Evolutionary conservation across 2,113 vertebrate genomes (phyloP), one percentile per base, ranked within the genome.

Genomic region (Sigmodon hispidus): DNA sequence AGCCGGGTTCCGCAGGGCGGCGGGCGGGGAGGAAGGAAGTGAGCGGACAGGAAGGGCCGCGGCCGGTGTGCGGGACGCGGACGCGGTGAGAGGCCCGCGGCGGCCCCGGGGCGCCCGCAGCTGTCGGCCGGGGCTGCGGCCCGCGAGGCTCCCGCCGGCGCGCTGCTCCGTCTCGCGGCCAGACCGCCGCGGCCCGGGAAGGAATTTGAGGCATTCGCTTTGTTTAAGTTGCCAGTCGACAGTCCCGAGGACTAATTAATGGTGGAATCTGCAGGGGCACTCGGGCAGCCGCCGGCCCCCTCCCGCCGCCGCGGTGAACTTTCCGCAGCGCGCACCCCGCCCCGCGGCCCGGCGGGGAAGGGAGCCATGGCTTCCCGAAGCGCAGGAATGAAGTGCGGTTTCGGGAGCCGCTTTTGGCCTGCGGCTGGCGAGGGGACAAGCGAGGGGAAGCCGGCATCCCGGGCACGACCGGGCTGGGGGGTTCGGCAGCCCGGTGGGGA

Each of bases 151-250:
- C 70, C 91, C 92, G 95, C 92, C 43, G 61, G 95, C 45, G 80
- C 89, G 86, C 91, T 61, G 96, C 93, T 70, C 81, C 93, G 57
- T 67, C 85, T 95, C 87, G 92, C 92, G 73, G 96, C 97, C 97
- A 97, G 97, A 96, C 96, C 94, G 91, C 84, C 92, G 76, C 80
- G 98, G 97, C 98, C 97, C 96, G 97, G 95, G 98, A 97, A 97
- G 98, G 98, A 98, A 98, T 98, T 94, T 59, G 95, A 98, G 97
- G 98, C 98, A 98, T 98, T 97, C 96, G 98, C 98, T 98, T 98
- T 98, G 98, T 98, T 98, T 97, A 95, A 96, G 97, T 97, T 97
- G 97, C 96, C 96, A 90, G 96, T 96, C 97, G 81, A 96, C 94
- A 96, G 97, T 98, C 96, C 94, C 93, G 61, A 89, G 96, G 93